phyloP scores from a whole-genome alignment of 2,888 invertebrate genomes.

The Leucoma salicis region DNA sequence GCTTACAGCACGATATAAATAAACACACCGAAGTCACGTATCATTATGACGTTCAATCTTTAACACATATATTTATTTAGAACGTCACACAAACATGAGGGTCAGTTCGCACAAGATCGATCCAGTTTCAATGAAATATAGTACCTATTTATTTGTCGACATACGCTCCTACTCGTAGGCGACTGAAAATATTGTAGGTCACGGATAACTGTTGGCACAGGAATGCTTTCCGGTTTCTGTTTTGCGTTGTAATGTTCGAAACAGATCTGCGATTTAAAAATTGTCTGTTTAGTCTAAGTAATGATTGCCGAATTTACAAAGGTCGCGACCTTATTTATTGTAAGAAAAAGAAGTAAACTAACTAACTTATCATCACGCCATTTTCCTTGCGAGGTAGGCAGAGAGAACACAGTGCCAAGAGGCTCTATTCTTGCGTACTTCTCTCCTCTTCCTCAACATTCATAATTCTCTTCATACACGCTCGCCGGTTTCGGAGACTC shows the following conservation, averaged over 20 bases:
- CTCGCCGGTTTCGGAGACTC: no score
- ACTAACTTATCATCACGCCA: no score
- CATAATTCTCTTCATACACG: no score
- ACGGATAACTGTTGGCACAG: slow-evolving; percentile 15
- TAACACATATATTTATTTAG: slow-evolving; percentile 13
- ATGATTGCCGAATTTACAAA: no score
- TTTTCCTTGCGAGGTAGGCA: no score
- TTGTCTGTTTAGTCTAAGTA: no score
- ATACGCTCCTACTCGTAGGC: slow-evolving; percentile 6
- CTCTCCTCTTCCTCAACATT: no score
- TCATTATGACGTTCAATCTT: slow-evolving; percentile 12
- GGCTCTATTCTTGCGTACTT: no score
- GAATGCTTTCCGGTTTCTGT: slow-evolving; percentile 14
- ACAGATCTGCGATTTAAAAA: slow-evolving; percentile 2
- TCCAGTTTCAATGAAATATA: slow-evolving; percentile 40
- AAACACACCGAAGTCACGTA: slow-evolving; percentile 7
- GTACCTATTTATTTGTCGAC: slow-evolving; percentile 22
- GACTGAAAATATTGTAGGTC: slow-evolving; percentile 17
- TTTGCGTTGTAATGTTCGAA: not conserved
- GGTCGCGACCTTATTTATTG: no score
- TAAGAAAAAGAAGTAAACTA: no score
- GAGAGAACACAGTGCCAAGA: no score
- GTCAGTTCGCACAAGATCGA: slow-evolving; percentile 39
- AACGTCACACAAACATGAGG: slow-evolving; percentile 6
- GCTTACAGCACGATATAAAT: slow-evolving; percentile 5